A percentile compares a stretch with the other conserved stretches of the same genome.
Evolutionary conservation across 2,113 vertebrate species (phyloP).

Genomic region (Sebastes fasciatus): DNA sequence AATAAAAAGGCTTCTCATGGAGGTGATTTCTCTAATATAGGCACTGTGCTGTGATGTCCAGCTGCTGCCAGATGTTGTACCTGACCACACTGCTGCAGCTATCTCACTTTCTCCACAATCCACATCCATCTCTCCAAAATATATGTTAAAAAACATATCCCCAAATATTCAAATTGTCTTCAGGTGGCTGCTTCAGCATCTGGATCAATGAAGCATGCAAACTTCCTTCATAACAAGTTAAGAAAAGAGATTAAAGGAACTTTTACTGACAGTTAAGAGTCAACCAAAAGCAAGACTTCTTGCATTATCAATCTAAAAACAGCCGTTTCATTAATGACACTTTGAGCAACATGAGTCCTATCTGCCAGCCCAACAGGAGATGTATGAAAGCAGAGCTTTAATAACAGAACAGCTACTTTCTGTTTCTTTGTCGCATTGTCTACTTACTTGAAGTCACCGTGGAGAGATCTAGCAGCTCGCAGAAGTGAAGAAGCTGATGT

Average conservation of each 20-base stretch:
- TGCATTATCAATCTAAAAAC: background rate
- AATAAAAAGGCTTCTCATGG: background rate
- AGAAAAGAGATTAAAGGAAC: background rate
- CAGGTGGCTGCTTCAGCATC: background rate
- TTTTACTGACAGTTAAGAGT: background rate
- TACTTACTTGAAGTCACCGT: constrained; percentile 55
- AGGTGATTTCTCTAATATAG: constrained; percentile 2
- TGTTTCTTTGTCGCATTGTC: background rate
- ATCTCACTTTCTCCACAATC: background rate
- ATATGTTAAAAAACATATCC: background rate
- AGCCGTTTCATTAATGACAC: background rate
- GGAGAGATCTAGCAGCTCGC: background rate
- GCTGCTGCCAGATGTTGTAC: constrained; percentile 52
- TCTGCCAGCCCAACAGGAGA: background rate
- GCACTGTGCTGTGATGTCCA: constrained; percentile 8
- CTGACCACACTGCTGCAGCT: constrained; percentile 24
- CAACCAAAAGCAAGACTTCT: background rate
- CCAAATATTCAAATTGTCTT: background rate
- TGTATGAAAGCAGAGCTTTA: background rate
- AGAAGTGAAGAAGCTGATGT: background rate
- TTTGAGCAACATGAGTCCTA: background rate
- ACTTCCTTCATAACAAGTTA: background rate
- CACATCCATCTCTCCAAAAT: background rate
- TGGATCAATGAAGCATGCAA: constrained; percentile 12
- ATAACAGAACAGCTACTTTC: background rate